Percentiles rank a stretch among this genome's conserved stretches.
phyloP scores from a whole-genome alignment of 2,797 vertebrate species.

The Tapera naevia region DNA sequence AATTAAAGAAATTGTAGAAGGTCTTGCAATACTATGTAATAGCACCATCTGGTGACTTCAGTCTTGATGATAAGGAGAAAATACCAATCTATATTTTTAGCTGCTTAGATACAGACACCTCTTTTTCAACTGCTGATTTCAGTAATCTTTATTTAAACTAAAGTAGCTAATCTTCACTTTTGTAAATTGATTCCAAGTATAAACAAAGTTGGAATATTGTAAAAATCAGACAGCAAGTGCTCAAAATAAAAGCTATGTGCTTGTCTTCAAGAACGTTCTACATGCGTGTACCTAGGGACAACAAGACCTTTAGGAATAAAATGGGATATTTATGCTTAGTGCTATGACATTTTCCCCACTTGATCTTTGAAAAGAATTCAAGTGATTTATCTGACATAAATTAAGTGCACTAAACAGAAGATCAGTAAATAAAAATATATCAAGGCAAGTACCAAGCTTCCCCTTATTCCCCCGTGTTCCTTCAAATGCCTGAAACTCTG shows the following conservation, averaged over 20 bases:
- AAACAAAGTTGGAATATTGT: background rate
- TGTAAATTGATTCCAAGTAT: background rate
- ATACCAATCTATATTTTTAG: background rate
- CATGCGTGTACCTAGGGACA: background rate
- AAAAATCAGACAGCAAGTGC: background rate
- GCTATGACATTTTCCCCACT: conserved; percentile 54
- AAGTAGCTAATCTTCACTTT: background rate
- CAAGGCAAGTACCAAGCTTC: conserved; percentile 5
- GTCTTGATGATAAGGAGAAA: background rate
- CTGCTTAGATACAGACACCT: background rate
- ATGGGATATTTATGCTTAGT: conserved; percentile 38
- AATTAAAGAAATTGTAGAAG: background rate
- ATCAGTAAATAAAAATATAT: conserved; percentile 62
- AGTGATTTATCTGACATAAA: conserved; percentile 63
- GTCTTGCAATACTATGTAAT: conserved; percentile 12
- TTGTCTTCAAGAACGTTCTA: background rate
- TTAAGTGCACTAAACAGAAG: conserved; percentile 51
- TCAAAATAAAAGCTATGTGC: background rate
- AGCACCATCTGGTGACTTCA: conserved; percentile 62
- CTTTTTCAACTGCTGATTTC: background rate
- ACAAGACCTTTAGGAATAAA: conserved; percentile 46
- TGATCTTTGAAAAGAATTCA: conserved; percentile 49
- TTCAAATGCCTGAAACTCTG: conserved; percentile 1
- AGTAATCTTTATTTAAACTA: background rate
- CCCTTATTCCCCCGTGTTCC: background rate